Evolutionary conservation across 2,797 vertebrate species (phyloP), one percentile per base, ranked within the genome.

Genomic region (Xyrichtys novacula): DNA sequence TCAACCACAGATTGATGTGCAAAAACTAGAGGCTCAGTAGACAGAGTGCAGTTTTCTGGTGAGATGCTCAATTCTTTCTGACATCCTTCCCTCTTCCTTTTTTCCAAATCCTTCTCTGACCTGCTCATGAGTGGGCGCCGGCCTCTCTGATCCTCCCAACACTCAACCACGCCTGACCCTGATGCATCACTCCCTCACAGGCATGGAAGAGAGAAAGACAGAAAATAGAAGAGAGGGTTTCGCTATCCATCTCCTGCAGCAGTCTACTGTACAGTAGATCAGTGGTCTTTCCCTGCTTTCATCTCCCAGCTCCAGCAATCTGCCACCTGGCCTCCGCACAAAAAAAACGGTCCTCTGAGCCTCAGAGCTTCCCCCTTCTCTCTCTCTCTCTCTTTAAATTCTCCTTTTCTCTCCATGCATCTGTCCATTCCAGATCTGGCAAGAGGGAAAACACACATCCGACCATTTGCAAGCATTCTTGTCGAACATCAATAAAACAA

Each of bases 131-230:
- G 89, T 89, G 69, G 91, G 90, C 72, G 66, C 69, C 31, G 44
- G 70, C 72, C 26, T 68, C 76, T 90, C 67, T 81, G 86, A 88
- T 91, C 84, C 83, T 85, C 81, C 85, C 79, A 67, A 56, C 73
- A 44, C 71, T 78, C 81, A 57, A 82, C 78, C 82, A 76, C 65
- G 40, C 78, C 85, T 88, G 74, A 89, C 83, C 88, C 84, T 71
- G 87, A 91, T 86, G 86, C 85, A 90, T 91, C 88, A 88, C 76
- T 82, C 17, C 83, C 90, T 89, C 65, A 48, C 50, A 54, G 91
- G 87, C 84, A 72, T 20, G 50, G 56, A 74, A 72, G 77, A 78
- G 72, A 80, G 48, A 75, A 74, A 80, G 39, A 68, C 23, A 70
- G 61, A 74, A 84, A 81, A 79, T 77, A 80, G 77, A 68, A 70